Evolutionary conservation across 2,888 invertebrate species (phyloP), one percentile per base, ranked within the genome.

Genomic region (Mythimna lalbum): DNA sequence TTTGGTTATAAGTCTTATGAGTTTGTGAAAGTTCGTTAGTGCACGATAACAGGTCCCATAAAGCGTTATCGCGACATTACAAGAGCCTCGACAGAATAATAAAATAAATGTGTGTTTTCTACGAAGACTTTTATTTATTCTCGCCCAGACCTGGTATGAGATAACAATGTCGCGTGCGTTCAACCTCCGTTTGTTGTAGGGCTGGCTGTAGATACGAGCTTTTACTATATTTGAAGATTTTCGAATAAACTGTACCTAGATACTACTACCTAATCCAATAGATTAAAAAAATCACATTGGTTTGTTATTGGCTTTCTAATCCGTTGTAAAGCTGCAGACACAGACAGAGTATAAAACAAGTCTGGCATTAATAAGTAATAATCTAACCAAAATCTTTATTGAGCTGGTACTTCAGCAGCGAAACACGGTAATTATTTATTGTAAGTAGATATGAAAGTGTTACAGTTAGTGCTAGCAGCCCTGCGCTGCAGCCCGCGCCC

Each of bases 101-200:
- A 95, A 94, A 94, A 93, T 93, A 93, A 93, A 94, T 93, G 91
- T 92, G 89, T 84, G 86, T 92, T 93, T 95, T 95, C 95, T 94
- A 93, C 92, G 95, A 95, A 95, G 86, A 90, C 88, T 93, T 93
- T 93, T 93, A 95, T 94, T 94, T 95, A 92, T 94, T 93, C 93
- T 93, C 90, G 91, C 90, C 94, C 91, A 91, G 93, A 93, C 90
- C 90, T 90, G 91, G 88, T 84, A 61, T 86, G 88, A 94, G 95
- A 95, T 95, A 95, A 96, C 95, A 95, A 94, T 95, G 94, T 92
- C 91, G 90, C 92, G 93, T 93, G 90, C 93, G 90, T 93, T 92
- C 93, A 90, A 91, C 90, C 89, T 89, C 89, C 63, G 66, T 62
- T 49, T 69, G 61, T 73, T 52, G 10, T 78, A 88, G 88, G 89